Percentiles rank a stretch among this genome's conserved stretches.
phyloP scores from a whole-genome alignment of 2,113 vertebrate species.

The Amphiprion ocellaris region DNA sequence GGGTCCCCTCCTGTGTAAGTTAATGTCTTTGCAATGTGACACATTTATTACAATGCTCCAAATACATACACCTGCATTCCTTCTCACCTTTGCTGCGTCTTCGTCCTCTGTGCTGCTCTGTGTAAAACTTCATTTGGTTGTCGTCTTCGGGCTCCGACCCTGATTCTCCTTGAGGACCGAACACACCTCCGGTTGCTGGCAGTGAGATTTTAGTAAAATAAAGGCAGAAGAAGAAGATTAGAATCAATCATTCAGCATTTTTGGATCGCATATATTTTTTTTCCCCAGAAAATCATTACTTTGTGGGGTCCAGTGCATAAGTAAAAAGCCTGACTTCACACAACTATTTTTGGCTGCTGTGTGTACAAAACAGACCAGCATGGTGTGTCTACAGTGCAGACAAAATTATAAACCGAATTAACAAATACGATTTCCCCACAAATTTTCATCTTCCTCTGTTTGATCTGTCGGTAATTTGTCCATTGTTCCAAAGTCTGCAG shows the following conservation, averaged over 20 bases:
- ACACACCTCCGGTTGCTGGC: slow-evolving; percentile 84
- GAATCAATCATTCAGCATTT: slow-evolving; percentile 20
- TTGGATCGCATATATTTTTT: not conserved
- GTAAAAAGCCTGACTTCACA: not conserved
- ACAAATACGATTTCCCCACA: not conserved
- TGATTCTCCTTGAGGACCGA: slow-evolving; percentile 90
- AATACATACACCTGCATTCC: not conserved
- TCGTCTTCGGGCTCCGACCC: slow-evolving; percentile 95
- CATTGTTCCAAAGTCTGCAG: not conserved
- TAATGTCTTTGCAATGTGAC: slow-evolving; percentile 34
- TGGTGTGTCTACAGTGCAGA: not conserved
- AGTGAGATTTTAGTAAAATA: slow-evolving; percentile 20
- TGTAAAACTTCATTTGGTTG: slow-evolving; percentile 94
- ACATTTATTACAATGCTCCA: slow-evolving; percentile 19
- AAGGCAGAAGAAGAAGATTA: slow-evolving; percentile 25
- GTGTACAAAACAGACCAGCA: not conserved
- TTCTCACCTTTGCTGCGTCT: slow-evolving; percentile 92
- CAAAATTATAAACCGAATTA: not conserved
- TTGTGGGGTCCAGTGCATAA: not conserved
- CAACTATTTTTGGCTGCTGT: not conserved
- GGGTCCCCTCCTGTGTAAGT: not conserved
- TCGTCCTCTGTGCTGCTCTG: slow-evolving; percentile 93
- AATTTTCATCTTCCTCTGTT: not conserved
- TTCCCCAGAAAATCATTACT: not conserved
- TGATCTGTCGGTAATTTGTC: slow-evolving; percentile 44